Percentiles rank a stretch among this genome's conserved stretches.
Conservation (phyloP, 2,797 vertebrate species). For the Cichlasoma orientale region DNA sequence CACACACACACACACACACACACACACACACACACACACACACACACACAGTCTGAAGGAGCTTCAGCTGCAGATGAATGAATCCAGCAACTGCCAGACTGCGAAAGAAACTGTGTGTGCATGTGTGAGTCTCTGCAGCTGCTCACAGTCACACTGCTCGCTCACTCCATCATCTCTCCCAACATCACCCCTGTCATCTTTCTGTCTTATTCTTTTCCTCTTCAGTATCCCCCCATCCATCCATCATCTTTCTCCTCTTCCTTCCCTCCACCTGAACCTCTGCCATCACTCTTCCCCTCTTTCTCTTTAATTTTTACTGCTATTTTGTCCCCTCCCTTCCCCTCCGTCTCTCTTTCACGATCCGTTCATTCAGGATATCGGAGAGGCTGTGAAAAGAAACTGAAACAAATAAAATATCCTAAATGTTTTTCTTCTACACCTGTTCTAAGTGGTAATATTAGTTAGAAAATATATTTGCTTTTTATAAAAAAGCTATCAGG, state of each 20-base stretch:
- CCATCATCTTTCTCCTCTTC: neutral
- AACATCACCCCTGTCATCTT: neutral
- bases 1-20: neutral
- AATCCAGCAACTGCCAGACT: constrained; percentile 17
- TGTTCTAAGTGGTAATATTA: neutral
- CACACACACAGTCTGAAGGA: constrained; percentile 19
- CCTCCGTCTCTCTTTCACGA: neutral
- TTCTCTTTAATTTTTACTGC: neutral
- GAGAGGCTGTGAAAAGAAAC: no score
- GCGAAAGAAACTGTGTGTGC: constrained; percentile 21
- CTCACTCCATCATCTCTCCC: neutral
- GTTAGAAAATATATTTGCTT: neutral
- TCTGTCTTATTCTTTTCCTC: neutral
- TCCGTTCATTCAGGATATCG: neutral
- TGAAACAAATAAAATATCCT: neutral
- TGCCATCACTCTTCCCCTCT: neutral
- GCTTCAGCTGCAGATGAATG: constrained; percentile 43
- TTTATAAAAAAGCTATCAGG: neutral
- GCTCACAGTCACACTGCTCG: constrained; percentile 1
- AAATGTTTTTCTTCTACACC: no score
- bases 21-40: neutral
- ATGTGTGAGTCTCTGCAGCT: constrained; percentile 28
- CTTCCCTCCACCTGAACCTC: neutral
- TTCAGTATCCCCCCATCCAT: neutral
- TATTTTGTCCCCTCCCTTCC: no score